phyloP scores from a whole-genome alignment of 2,797 vertebrate species.

The Poeciliopsis paucimaculata region DNA sequence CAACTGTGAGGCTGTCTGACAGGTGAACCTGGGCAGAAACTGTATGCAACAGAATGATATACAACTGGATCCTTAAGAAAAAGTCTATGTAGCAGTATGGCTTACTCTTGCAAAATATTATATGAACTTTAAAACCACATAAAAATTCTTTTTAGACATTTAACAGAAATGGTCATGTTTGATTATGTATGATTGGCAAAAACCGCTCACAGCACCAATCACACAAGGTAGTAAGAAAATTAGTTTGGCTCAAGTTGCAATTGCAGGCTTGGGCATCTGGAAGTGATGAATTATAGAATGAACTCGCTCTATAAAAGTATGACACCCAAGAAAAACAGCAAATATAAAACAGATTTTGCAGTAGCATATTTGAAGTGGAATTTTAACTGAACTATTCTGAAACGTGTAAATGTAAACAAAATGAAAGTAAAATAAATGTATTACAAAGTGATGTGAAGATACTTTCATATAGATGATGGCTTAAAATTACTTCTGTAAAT shows the following conservation, averaged over 20 bases:
- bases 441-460: background rate
- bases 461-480: background rate
- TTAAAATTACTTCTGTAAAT: background rate
- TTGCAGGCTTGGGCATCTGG: background rate
- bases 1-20: background rate
- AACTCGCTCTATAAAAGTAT: background rate
- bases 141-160: background rate
- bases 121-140: background rate
- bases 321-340: background rate
- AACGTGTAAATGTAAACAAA: background rate
- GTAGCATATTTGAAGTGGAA: background rate
- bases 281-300: background rate
- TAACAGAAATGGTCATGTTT: background rate
- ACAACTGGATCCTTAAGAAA: background rate
- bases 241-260: background rate
- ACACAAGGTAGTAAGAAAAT: background rate
- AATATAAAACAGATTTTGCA: background rate
- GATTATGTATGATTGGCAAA: background rate
- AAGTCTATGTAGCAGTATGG: background rate
- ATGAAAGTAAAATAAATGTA: background rate
- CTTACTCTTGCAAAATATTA: background rate
- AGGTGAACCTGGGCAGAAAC: background rate
- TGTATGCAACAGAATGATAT: background rate
- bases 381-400: background rate
- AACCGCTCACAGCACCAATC: background rate